Conservation (phyloP, 2,113 vertebrate species). For the Cettia cetti region DNA sequence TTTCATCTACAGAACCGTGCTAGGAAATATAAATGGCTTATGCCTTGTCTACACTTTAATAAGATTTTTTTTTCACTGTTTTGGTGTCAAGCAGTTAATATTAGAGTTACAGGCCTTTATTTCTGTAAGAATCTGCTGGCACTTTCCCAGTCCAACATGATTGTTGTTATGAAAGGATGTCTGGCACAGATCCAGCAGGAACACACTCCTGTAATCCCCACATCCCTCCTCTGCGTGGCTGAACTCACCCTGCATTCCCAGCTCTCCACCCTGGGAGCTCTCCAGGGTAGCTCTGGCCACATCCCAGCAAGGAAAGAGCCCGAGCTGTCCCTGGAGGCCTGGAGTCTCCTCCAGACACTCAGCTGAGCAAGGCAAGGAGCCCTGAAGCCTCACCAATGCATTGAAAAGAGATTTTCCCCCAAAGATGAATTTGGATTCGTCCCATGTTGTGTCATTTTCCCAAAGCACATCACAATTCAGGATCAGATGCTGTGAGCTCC, state of each 20-base stretch:
- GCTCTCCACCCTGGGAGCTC: not conserved
- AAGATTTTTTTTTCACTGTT: not conserved
- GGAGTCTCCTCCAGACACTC: not conserved
- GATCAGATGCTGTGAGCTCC: not conserved
- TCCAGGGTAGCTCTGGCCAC: not conserved
- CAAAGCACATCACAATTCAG: not conserved
- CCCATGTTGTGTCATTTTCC: not conserved
- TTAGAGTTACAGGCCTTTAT: not conserved
- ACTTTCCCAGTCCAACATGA: not conserved
- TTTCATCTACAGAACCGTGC: not conserved
- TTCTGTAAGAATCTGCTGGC: not conserved
- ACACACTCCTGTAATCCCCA: not conserved
- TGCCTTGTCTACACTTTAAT: accelerated
- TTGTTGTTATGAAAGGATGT: not conserved
- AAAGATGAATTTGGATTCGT: not conserved
- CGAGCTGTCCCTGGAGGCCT: not conserved
- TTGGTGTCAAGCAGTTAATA: not conserved
- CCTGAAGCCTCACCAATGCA: not conserved
- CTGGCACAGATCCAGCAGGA: not conserved
- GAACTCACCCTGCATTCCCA: not conserved
- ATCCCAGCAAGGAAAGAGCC: too few relatives aligned
- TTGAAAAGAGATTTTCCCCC: not conserved
- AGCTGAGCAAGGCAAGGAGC: not conserved
- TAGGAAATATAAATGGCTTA: not conserved
- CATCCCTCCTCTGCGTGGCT: accelerated